Conservation (phyloP, 2,888 invertebrate species). For the Amphiduros pacificus region DNA sequence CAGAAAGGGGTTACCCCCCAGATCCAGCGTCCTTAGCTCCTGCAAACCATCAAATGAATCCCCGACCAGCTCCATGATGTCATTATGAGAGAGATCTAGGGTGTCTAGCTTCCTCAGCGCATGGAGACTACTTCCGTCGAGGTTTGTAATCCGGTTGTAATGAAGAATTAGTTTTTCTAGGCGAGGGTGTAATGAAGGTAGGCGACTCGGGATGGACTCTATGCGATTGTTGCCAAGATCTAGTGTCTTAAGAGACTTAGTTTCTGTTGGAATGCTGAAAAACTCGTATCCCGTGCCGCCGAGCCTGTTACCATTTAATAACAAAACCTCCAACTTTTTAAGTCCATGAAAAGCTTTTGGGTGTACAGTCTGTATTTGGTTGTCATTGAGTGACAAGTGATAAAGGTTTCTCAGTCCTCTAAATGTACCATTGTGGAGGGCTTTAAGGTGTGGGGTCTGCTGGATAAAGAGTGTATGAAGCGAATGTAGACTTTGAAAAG, state of each 20-base stretch:
- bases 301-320: slow-evolving; percentile 11
- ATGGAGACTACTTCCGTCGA: not conserved
- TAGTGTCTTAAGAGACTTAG: not conserved
- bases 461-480: slow-evolving; percentile 10
- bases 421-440: slow-evolving; percentile 13
- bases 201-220: not conserved
- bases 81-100: slow-evolving; percentile 11
- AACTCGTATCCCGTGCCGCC: slow-evolving; percentile 11
- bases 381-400: slow-evolving; percentile 11
- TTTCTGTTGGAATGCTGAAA: slow-evolving; percentile 2
- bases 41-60: slow-evolving; percentile 4
- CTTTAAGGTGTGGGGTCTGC: slow-evolving; percentile 6
- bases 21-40: slow-evolving; percentile 4
- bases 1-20: slow-evolving; percentile 15
- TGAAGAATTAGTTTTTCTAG: slow-evolving; percentile 11
- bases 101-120: slow-evolving; percentile 4
- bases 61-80: slow-evolving; percentile 15
- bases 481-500: slow-evolving; percentile 6
- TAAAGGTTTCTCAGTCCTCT: slow-evolving; percentile 10
- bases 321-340: slow-evolving; percentile 9
- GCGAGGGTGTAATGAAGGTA: slow-evolving; percentile 1
- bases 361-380: slow-evolving; percentile 10
- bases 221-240: slow-evolving; percentile 16
- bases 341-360: slow-evolving; percentile 13
- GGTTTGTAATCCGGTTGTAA: slow-evolving; percentile 13